A percentile compares a stretch with the other conserved stretches of the same genome.
Conservation (phyloP, 2,113 vertebrate species). For the Struthio camelus region DNA sequence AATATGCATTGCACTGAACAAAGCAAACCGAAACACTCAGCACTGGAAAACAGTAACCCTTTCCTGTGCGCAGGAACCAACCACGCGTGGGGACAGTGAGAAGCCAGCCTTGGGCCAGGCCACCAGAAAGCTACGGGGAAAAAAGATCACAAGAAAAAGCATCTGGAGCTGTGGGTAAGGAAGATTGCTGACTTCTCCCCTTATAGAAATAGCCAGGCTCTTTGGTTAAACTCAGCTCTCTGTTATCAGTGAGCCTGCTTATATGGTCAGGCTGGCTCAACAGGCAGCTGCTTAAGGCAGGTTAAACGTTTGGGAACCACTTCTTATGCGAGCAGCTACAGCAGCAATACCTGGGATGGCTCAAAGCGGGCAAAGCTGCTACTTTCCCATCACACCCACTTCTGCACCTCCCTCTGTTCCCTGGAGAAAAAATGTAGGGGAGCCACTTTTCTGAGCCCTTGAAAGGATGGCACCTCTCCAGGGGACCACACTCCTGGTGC, state of each 20-base stretch:
- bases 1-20: slow-evolving; percentile 61
- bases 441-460: not conserved
- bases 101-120: not conserved
- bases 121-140: not conserved
- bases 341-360: not conserved
- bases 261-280: not conserved
- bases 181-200: not conserved
- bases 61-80: not conserved
- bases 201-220: not conserved
- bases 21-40: slow-evolving; percentile 28
- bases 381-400: not conserved
- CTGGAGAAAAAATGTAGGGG: fast-evolving
- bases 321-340: fast-evolving
- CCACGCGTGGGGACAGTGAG: not conserved
- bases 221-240: no score
- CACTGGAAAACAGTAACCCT: slow-evolving; percentile 34
- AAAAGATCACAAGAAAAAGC: not conserved
- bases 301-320: not conserved
- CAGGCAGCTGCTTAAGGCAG: not conserved
- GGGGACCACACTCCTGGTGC: fast-evolving
- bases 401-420: not conserved
- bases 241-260: no score
- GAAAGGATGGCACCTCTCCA: not conserved
- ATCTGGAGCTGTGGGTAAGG: fast-evolving
- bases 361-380: not conserved